A percentile compares a stretch with the other conserved stretches of the same genome.
Conservation (phyloP, 2,888 invertebrate genomes). For the Harmothoe impar region DNA sequence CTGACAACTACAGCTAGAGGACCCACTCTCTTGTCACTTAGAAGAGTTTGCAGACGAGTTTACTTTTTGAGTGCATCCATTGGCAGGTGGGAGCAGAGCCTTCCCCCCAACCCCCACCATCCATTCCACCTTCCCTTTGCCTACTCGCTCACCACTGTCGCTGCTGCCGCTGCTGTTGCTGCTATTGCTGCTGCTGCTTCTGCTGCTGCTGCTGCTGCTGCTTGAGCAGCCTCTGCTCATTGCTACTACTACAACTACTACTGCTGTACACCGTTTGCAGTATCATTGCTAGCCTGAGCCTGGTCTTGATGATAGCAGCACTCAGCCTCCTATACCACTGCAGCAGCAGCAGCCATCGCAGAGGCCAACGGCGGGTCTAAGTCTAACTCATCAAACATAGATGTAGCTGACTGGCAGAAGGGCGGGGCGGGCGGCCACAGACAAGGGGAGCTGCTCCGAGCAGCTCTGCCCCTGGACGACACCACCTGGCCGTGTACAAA, state of each 20-base stretch:
- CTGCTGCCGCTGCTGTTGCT: neutral
- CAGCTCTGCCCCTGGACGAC: neutral
- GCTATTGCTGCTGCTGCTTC: neutral
- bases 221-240: neutral
- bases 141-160: constrained; percentile 12
- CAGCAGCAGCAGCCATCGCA: neutral
- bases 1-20: too few species aligned
- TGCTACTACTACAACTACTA: neutral
- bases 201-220: constrained; percentile 6
- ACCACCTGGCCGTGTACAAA: constrained; percentile 27
- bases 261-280: constrained; percentile 31
- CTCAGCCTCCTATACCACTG: constrained; percentile 3
- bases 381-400: constrained; percentile 55
- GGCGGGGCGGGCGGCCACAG: neutral
- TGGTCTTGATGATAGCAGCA: constrained; percentile 27
- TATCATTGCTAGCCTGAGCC: constrained; percentile 30
- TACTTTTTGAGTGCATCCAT: too few species aligned
- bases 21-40: too few species aligned
- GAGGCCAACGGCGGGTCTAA: constrained; percentile 8
- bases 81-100: neutral
- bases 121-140: neutral
- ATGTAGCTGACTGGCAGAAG: constrained; percentile 27
- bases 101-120: neutral
- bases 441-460: constrained; percentile 11
- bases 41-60: too few species aligned